Base-by-base conservation (phyloP, 2,888 invertebrate genomes). In the Aphidius colemani region DNA sequence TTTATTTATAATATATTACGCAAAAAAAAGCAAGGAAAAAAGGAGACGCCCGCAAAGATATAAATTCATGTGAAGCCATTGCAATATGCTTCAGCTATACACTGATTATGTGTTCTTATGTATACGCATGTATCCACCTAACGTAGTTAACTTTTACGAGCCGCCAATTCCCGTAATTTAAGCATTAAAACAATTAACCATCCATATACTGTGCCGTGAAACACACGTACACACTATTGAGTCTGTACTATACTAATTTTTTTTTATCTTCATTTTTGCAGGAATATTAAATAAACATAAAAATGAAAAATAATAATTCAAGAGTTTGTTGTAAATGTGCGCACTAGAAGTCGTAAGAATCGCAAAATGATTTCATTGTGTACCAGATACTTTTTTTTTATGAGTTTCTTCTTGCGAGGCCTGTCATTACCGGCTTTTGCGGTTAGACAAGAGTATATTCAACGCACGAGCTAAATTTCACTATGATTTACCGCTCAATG, bases 401-500 rank as follows among this genome's bases (percentile, higher is more conserved):
- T 77, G 81, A 81, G 80, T 77, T 72, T 71, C 73, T 66, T 63
- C 72, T 78, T 75, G 74, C 57, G 50, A 78, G 76, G 75, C 78
- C 80, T 77, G 80, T 81, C 78, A 80, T 81, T 81, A 80, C 72
- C 72, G 67, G 70, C 70, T 72, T 72, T 74, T 71, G 75, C 70
- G 72, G 72, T 73, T 73, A 64, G 50, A 49, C 67, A 56, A 64
- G 53, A 67, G 66, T 63, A 30, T 5, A 30, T 30, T 30, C 30
- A 30, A 30, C 67, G 65, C 68, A 69, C 63, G 65, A 65, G 64
- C 66, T 70, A 74, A 77, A 7, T 78, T 74, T 70, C 68, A 61
- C 70, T 55, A 67, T 80, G 80, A 81, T 81, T 81, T 81, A 81
- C 74, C 67, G 76, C 74, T 73, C 76, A 75, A 79, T 80, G 78